Conservation (phyloP, 2,113 vertebrate species). For the Callocephalon fimbriatum region DNA sequence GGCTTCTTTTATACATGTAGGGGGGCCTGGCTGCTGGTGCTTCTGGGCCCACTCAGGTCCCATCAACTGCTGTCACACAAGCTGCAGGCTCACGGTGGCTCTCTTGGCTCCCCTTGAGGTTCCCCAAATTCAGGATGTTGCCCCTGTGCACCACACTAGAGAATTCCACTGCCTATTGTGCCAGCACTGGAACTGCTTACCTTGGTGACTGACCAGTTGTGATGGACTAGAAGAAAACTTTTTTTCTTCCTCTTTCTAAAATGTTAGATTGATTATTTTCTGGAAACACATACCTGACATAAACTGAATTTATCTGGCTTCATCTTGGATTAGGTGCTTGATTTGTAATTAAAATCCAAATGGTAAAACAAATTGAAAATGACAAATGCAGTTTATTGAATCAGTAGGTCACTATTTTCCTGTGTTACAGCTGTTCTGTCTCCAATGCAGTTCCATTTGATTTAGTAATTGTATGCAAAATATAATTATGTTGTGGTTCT, state of each 20-base stretch:
- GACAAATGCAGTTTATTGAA: not conserved
- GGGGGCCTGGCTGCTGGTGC: not conserved
- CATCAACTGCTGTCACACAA: not conserved
- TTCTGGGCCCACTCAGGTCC: not conserved
- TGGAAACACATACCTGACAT: not conserved
- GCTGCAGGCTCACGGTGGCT: not conserved
- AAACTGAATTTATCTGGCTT: slow-evolving; percentile 7
- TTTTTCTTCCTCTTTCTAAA: not conserved
- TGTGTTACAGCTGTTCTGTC: not conserved
- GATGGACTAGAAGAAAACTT: not conserved
- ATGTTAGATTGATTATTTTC: not conserved
- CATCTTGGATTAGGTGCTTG: not conserved
- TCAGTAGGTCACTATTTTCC: not conserved
- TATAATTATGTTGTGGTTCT: not conserved
- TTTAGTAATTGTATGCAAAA: not conserved
- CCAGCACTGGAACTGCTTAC: not conserved
- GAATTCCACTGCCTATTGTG: not conserved
- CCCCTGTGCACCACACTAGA: not conserved
- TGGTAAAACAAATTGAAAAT: not conserved
- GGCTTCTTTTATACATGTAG: not conserved
- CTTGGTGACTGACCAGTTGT: not conserved
- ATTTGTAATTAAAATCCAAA: slow-evolving; percentile 35
- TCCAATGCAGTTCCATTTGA: not conserved
- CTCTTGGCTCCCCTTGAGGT: not conserved
- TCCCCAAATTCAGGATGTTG: not conserved